Base-by-base conservation (phyloP, 2,113 vertebrate species). In the Rhadina sibilatrix region DNA sequence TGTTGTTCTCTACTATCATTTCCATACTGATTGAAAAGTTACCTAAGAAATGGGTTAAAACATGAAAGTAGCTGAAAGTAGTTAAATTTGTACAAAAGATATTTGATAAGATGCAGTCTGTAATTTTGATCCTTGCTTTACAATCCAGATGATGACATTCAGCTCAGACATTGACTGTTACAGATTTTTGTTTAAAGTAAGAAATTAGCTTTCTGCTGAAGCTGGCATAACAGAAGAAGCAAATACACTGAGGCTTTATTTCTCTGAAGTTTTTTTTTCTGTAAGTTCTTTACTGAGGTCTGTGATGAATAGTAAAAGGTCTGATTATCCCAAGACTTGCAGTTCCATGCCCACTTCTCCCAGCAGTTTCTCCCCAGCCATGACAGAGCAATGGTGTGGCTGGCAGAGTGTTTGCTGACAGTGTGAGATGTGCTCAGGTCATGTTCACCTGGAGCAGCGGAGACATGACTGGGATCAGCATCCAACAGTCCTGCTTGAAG, bases 301-400 rank as follows among this genome's bases (percentile, higher is more conserved):
- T 90, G 42, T 97, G 96, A 94, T 96, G 96, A 93, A 63, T 37
- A 94, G 96, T 96, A 96, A 95, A 97, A 97, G 94, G 90, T 96
- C 95, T 97, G 93, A 92, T 93, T 85, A 75, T 84, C 71, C 44
- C 9, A 35, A 46, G 66, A 38, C 63, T 79, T 83, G 75, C 9
- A 66, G 56, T 93, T 87, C 93, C 72, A 27, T 86, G 72, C 49
- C 92, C 75, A 65, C 35, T 49, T 68, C 82, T 96, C 91, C 83
- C 97, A 97, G 95, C 96, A 94, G 66, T 85, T 87, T 82, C 93
- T 94, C 92, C 11, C 52, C 77, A 60, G 94, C 86, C 89, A 31
- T 1, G 1, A 49, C 88, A n/a, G 50, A 94, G 89, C 23, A 37
- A 35, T 90, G 96, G 8, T 87, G 68, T 92, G 91, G 44, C 66